These are phyloP conservation scores for Drosophila nasuta DNA, from an alignment of 1,140 invertebrate species.

Conservation along the genomic window DNA sequence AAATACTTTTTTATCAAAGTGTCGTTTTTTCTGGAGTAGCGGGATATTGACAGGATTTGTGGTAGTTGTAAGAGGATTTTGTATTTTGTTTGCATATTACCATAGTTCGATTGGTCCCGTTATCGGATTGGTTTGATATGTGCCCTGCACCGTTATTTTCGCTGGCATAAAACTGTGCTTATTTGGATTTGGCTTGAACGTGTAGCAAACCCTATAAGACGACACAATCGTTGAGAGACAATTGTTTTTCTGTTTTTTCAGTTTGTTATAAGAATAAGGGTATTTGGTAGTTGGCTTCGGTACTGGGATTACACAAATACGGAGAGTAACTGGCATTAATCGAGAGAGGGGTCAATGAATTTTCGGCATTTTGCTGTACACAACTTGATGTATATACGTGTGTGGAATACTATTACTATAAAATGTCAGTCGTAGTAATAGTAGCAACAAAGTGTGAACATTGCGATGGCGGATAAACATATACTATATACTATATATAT, in stretches of 20 bases:
- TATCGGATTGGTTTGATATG: conserved; percentile 83
- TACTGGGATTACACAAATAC: too few relatives aligned
- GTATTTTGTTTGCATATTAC: conserved; percentile 65
- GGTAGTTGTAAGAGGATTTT: not conserved
- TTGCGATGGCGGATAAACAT: not conserved
- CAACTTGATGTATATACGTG: not conserved
- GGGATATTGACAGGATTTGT: not conserved
- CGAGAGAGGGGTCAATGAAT: conserved; percentile 6
- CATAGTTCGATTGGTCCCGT: conserved; percentile 84
- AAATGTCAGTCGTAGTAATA: conserved; percentile 1
- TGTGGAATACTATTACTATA: too few relatives aligned
- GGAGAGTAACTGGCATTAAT: not conserved
- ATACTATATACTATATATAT: conserved; percentile 4
- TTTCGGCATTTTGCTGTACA: not conserved
- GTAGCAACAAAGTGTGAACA: conserved; percentile 8
- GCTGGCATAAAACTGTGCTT: conserved; percentile 84
- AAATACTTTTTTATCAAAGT: too few relatives aligned
- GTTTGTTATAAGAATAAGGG: not conserved
- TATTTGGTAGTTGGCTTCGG: not conserved
- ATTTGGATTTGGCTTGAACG: conserved; percentile 84
- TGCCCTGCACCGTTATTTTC: conserved; percentile 83
- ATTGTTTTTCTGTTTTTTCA: not conserved
- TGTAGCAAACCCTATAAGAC: conserved; percentile 84
- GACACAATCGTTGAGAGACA: conserved; percentile 40
- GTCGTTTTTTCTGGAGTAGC: too few relatives aligned